Percentiles rank a stretch among this genome's conserved stretches.
Conservation (phyloP, 2,113 vertebrate genomes). For the Petaurus breviceps region DNA sequence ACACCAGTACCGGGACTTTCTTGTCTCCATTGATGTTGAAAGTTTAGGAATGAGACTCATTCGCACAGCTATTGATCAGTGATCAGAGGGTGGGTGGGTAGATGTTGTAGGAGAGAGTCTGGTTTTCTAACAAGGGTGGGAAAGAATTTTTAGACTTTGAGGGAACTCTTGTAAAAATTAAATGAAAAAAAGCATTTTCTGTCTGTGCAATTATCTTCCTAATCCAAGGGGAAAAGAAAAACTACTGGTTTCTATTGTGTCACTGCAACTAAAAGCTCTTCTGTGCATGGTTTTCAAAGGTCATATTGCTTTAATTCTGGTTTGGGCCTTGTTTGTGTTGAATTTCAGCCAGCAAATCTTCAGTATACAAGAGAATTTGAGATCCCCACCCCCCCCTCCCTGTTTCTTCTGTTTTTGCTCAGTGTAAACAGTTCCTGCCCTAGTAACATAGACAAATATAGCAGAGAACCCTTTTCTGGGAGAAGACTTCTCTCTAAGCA, state of each 20-base stretch:
- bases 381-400: constrained; percentile 62
- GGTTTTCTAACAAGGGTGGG: constrained; percentile 50
- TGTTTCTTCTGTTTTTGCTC: constrained; percentile 80
- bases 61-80: not conserved
- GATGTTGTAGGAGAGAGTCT: not conserved
- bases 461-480: constrained; percentile 86
- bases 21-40: constrained; percentile 57
- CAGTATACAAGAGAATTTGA: constrained; percentile 75
- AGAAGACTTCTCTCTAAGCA: constrained; percentile 83
- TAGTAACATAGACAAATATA: constrained; percentile 91
- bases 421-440: constrained; percentile 86
- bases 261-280: constrained; percentile 51
- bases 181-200: constrained; percentile 48
- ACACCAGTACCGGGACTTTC: constrained; percentile 52
- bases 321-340: constrained; percentile 78
- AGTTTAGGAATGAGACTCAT: constrained; percentile 39
- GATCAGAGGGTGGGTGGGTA: too few relatives aligned
- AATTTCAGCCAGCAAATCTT: constrained; percentile 81
- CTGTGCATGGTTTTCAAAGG: constrained; percentile 74
- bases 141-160: constrained; percentile 59
- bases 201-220: constrained; percentile 36
- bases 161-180: constrained; percentile 64
- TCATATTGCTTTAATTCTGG: constrained; percentile 71
- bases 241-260: constrained; percentile 9
- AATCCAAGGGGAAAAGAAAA: constrained; percentile 45